Evolutionary conservation across 1,140 invertebrate genomes (phyloP), one percentile per base, ranked within the genome.

Genomic region (Onthophagus taurus): DNA sequence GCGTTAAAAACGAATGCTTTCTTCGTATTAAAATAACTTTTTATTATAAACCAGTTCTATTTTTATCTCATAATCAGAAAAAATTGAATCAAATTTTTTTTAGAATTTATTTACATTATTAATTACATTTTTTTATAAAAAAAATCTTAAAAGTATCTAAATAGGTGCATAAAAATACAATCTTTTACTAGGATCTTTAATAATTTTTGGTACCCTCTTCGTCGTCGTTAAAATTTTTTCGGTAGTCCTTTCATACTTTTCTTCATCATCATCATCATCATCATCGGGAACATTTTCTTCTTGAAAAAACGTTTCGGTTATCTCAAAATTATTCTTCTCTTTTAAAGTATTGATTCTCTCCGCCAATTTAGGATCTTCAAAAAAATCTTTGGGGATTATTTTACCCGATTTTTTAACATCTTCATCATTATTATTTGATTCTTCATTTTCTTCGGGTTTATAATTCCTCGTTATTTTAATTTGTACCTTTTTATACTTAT

Each of bases 101-200:
- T n/a, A n/a, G n/a, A n/a, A n/a, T n/a, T n/a, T n/a, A n/a, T n/a
- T n/a, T n/a, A n/a, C n/a, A n/a, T n/a, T n/a, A n/a, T n/a, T n/a
- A n/a, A n/a, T n/a, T n/a, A n/a, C n/a, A n/a, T n/a, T n/a, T n/a
- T n/a, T n/a, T n/a, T n/a, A n/a, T n/a, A n/a, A n/a, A n/a, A n/a
- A n/a, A n/a, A n/a, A n/a, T n/a, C n/a, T n/a, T n/a, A n/a, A n/a
- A n/a, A n/a, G n/a, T n/a, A 12, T 34, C 11, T 36, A 36, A 29
- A 54, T 29, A 29, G 52, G 45, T 34, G 57, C 56, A 45, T 63
- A 62, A 54, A 48, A 63, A 52, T 61, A 64, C 24, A 58, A 51
- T 50, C 62, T 52, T 46, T 57, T 54, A 42, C 53, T 56, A 29
- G 61, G 59, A 55, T 64, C 60, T 45, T 56, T 60, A 29, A 60